Evolutionary conservation across 2,888 invertebrate species (phyloP), one percentile per base, ranked within the genome.

Genomic region (Mesoligia furuncula): DNA sequence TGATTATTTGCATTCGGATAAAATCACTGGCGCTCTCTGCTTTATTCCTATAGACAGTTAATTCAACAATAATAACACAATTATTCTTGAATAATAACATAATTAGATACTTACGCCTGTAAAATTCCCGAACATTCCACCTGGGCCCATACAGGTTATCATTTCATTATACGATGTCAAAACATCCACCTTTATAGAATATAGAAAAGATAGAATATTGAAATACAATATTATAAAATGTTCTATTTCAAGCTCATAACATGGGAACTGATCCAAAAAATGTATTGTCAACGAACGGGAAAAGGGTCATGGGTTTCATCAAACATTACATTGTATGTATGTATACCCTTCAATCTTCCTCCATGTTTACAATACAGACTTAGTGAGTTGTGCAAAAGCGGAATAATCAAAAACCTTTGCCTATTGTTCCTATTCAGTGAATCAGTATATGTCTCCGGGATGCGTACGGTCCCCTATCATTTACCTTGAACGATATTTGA

Each of bases 71-170:
- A 62, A 64, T 6, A 5, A 61, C 11, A 20, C 13, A n/a, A 74
- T 8, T 27, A 0, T 24, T 48, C 2, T 36, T 45, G 2, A 57
- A 27, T 48, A 57, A 54, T 54, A n/a, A 27, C 13, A 73, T n/a
- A 69, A 42, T 17, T 17, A 31, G 6, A 0, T 54, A 92, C 93
- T 94, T 90, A 96, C 96, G 24, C 96, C 96, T 15, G 95, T 94
- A 68, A 96, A 96, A 84, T 96, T 96, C 6, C 97, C 97, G 83
- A 97, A 96, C 95, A 97, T 96, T 3, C 97, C 97, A 17, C 97
- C 97, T 1, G 96, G 95, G 2, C 97, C 97, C 96, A 97, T 96
- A 84, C 95, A 96, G 5, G 96, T 95, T 39, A 97, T 93, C 95
- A 97, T 96, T 92, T 97, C 96, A 86, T 96, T 97, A 83, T 96